phyloP scores from a whole-genome alignment of 2,797 vertebrate species.

The Sebastes cheni region DNA sequence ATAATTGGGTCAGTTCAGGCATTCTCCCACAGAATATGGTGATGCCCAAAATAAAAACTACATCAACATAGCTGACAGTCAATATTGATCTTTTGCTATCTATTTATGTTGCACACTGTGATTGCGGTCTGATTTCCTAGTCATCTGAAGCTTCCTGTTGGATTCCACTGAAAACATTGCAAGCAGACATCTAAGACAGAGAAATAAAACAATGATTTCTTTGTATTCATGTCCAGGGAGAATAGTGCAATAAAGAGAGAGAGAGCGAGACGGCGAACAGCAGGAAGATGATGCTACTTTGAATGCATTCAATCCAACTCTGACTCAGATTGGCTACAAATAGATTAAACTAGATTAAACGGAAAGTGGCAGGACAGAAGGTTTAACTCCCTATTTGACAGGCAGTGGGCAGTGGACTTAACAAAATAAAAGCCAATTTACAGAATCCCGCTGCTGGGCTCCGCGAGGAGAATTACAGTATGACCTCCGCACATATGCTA shows the following conservation, averaged over 20 bases:
- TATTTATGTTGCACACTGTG: conserved; percentile 37
- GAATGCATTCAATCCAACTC: conserved; percentile 30
- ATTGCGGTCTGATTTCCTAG: conserved; percentile 5
- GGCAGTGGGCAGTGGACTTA: conserved; percentile 25
- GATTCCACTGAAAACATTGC: conserved; percentile 12
- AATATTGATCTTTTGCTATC: conserved; percentile 24
- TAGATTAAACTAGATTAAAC: conserved; percentile 47
- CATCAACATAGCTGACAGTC: background rate
- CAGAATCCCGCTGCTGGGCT: conserved; percentile 16
- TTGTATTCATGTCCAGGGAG: conserved; percentile 17
- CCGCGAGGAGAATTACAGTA: conserved; percentile 13
- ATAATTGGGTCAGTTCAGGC: background rate
- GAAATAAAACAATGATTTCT: conserved; percentile 21
- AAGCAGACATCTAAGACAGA: conserved; percentile 12
- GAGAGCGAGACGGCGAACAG: background rate
- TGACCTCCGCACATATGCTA: conserved; percentile 30
- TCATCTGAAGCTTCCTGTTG: conserved; percentile 24
- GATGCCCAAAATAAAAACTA: background rate
- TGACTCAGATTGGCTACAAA: conserved; percentile 35
- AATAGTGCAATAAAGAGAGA: background rate
- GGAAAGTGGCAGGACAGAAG: conserved; percentile 32
- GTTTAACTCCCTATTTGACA: conserved; percentile 43
- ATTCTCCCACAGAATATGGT: background rate
- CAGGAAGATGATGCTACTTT: conserved; percentile 6
- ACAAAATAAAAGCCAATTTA: conserved; percentile 49